Conservation (phyloP, 2,797 vertebrate genomes). For the Cossypha niveicapilla region DNA sequence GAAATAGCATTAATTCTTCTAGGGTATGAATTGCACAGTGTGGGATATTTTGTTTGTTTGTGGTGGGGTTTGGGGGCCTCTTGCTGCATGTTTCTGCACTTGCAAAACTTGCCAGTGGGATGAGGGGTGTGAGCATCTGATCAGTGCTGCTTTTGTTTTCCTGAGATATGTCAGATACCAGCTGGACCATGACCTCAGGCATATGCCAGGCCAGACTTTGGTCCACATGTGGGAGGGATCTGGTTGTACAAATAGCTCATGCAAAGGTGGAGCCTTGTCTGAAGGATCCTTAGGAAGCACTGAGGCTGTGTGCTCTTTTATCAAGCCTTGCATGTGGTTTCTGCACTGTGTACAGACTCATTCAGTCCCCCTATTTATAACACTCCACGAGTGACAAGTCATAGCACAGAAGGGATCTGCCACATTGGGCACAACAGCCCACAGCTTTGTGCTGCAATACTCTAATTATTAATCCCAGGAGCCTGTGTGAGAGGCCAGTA, state of each 20-base stretch:
- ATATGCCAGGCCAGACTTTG: not conserved
- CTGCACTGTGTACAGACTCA: not conserved
- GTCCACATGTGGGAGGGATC: not conserved
- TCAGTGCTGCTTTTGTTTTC: not conserved
- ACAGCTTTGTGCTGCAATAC: not conserved
- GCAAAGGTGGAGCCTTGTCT: not conserved
- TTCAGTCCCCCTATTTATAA: slow-evolving; percentile 18
- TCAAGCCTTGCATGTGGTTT: not conserved
- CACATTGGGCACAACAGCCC: not conserved
- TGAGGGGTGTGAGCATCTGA: not conserved
- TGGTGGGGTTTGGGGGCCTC: not conserved
- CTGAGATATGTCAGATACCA: not conserved
- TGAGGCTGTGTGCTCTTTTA: not conserved
- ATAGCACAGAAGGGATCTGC: not conserved
- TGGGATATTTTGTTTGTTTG: not conserved
- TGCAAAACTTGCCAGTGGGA: not conserved
- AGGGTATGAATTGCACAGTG: not conserved
- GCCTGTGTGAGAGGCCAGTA: not conserved
- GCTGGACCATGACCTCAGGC: not conserved
- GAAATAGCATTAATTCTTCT: not conserved
- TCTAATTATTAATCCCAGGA: not conserved
- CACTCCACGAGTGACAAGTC: not conserved
- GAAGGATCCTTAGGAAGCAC: not conserved
- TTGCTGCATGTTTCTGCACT: not conserved
- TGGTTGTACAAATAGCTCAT: not conserved